A percentile compares a stretch with the other conserved stretches of the same genome.
These are phyloP conservation scores for Drosophila nigritarsus DNA, from an alignment of 2,888 invertebrate species.

Conservation along the genomic window DNA sequence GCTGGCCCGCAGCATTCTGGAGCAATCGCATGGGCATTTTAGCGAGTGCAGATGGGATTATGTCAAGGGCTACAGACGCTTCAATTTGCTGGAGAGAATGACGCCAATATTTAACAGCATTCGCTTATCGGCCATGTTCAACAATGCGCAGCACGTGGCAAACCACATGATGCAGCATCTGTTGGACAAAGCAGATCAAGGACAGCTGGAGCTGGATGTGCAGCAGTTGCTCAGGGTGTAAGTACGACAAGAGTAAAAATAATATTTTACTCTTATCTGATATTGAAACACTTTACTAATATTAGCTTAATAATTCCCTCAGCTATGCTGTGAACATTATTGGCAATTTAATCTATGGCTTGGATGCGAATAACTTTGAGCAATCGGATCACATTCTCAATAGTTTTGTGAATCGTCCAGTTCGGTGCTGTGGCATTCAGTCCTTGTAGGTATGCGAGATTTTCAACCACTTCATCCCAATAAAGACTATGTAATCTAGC, in stretches of 20 bases:
- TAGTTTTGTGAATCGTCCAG: constrained; percentile 54
- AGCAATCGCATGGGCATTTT: constrained; percentile 88
- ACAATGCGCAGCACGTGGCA: constrained; percentile 87
- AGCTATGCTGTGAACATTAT: constrained; percentile 86
- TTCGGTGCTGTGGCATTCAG: constrained; percentile 39
- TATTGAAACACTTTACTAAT: background rate
- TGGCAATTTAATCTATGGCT: constrained; percentile 85
- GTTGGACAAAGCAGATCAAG: constrained; percentile 66
- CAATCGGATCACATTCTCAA: constrained; percentile 75
- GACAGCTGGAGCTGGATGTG: constrained; percentile 60
- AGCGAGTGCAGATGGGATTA: constrained; percentile 88
- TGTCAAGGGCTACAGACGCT: constrained; percentile 86
- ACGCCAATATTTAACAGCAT: constrained; percentile 88
- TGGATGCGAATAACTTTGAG: constrained; percentile 84
- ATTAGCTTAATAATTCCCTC: background rate
- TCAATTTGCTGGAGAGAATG: constrained; percentile 87
- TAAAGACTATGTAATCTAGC: constrained; percentile 31
- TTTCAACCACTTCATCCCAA: background rate
- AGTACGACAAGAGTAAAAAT: constrained; percentile 37
- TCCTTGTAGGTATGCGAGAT: constrained; percentile 68
- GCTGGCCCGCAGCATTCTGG: constrained; percentile 87
- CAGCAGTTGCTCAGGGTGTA: constrained; percentile 74
- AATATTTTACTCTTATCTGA: background rate
- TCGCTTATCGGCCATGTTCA: constrained; percentile 88
- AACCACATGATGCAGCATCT: constrained; percentile 86